Evolutionary conservation across 2,113 vertebrate species (phyloP).

Genomic region (Trematocara unimaculatum): DNA sequence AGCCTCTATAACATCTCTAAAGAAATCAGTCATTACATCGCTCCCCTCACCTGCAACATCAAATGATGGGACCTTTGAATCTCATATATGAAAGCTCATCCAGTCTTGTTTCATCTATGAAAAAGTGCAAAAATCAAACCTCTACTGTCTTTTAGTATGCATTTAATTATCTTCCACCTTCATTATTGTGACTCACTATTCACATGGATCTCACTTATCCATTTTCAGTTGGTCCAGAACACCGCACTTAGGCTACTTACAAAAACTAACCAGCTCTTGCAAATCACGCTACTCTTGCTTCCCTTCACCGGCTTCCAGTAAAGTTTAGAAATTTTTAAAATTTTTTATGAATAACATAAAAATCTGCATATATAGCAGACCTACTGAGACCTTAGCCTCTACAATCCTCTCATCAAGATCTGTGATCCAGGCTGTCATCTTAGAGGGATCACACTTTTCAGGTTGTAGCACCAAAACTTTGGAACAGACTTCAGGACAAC

Average conservation of each 20-base stretch:
- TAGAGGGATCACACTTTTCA: background rate
- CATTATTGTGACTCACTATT: background rate
- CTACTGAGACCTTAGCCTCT: background rate
- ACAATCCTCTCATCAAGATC: background rate
- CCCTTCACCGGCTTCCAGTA: background rate
- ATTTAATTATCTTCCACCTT: background rate
- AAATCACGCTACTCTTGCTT: background rate
- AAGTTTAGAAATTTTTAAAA: fast-evolving
- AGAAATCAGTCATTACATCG: background rate
- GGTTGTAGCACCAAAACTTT: background rate
- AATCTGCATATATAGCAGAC: background rate
- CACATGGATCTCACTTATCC: background rate
- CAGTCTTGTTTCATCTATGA: background rate
- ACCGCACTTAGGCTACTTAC: background rate
- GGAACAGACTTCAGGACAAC: background rate
- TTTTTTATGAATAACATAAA: background rate
- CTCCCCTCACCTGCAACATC: background rate
- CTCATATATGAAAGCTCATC: background rate
- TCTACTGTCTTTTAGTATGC: background rate
- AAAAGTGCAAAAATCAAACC: background rate
- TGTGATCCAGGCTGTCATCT: background rate
- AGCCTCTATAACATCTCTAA: background rate
- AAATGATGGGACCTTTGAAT: background rate
- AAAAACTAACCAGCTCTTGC: background rate
- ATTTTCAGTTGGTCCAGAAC: background rate